Evolutionary conservation across 2,113 vertebrate species (phyloP), one percentile per base, ranked within the genome.

Genomic region (Psilopogon haemacephalus): DNA sequence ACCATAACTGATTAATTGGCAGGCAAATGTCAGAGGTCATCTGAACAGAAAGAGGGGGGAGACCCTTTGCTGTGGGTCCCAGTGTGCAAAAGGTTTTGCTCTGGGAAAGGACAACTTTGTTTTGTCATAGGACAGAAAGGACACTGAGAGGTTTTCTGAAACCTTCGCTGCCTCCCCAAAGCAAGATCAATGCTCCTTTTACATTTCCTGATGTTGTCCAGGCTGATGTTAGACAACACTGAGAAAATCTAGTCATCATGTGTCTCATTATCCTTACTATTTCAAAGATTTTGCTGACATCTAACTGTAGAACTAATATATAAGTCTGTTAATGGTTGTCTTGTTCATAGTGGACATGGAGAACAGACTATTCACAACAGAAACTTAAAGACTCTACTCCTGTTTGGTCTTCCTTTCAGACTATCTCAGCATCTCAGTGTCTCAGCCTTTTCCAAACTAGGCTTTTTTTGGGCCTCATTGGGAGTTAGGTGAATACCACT

Each of bases 21-120:
- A 70, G n/a, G 63, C 77, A 93, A 90, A 79, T 32, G 91, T 69
- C 78, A 76, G 86, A 81, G 86, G 78, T 88, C 80, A 78, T 28
- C 46, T 60, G 32, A 75, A 46, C 30, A 90, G 81, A 69, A 46
- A 58, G 33, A 70, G 33, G 59, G 86, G 86, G 58, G 12, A 69
- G 81, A 82, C 6, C 46, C 70, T 70, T 44, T 23, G 28, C 58
- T 75, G 27, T 60, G n/a, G 18, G 18, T 69, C 30, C 20, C 27
- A 13, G 60, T 17, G 12, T 38, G 38, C 76, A 86, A 82, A 1
- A 55, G 32, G 24, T 67, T 95, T 81, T 67, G 37, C 73, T 84
- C 38, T 59, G 33, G 38, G 58, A 84, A 88, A 80, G 24, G 71
- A 60, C 10, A 32, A 32, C 8, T 6, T 19, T 63, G 8, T 67